Percentiles rank a stretch among this genome's conserved stretches.
Evolutionary conservation across 53 echinoderm and acorn worm genomes (phyloP).

Genomic region (Paracentrotus lividus): DNA sequence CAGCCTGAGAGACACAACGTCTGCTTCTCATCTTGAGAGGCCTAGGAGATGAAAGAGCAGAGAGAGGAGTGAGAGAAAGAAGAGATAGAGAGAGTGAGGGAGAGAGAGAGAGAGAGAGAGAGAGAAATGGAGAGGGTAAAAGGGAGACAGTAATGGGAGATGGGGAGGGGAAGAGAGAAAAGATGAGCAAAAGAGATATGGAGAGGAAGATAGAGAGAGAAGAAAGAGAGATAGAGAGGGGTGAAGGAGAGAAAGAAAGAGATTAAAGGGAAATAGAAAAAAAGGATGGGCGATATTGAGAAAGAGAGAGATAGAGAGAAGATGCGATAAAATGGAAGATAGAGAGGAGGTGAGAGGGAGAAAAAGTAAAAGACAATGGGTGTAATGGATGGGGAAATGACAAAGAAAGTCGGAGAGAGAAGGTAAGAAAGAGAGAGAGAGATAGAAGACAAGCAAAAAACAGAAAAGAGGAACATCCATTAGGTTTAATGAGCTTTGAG

Average conservation of each 20-base stretch:
- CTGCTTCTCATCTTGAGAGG: conserved; percentile 82
- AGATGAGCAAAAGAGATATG: neutral
- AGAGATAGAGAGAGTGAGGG: neutral
- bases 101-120: neutral
- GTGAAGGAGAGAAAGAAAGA: neutral
- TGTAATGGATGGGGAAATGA: neutral
- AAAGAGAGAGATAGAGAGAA: neutral
- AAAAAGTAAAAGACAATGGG: neutral
- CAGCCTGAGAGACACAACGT: conserved; percentile 91
- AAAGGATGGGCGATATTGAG: neutral
- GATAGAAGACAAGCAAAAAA: neutral
- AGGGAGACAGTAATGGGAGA: neutral
- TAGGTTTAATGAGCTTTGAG: neutral
- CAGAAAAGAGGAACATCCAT: neutral
- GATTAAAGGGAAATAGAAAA: neutral
- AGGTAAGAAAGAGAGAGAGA: neutral
- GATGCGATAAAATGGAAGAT: neutral
- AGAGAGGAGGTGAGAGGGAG: neutral
- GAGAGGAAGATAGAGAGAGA: neutral
- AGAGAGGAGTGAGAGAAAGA: neutral
- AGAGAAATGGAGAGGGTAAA: neutral
- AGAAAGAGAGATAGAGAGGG: neutral
- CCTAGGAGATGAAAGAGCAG: conserved; percentile 10
- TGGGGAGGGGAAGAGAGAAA: neutral
- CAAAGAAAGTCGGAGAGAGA: neutral